Percentiles rank a stretch among this genome's conserved stretches.
Conservation (phyloP, 2,113 vertebrate genomes). For the Saimiri boliviensis region DNA sequence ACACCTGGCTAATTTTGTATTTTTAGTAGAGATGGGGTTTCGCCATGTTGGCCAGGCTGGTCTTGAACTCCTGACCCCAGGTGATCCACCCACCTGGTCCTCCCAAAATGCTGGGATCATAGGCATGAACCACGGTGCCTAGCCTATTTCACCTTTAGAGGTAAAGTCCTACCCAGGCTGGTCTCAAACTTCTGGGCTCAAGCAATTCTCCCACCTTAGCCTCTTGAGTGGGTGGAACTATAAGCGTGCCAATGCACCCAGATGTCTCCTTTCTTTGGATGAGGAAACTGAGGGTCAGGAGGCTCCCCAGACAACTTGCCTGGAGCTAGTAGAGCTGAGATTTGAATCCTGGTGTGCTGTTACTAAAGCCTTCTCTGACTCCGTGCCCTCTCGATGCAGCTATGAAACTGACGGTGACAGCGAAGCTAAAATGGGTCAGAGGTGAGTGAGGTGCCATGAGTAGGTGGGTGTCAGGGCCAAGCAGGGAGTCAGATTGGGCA, state of each 20-base stretch:
- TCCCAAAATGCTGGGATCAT: background rate
- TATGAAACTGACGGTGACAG: background rate
- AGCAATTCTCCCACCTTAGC: background rate
- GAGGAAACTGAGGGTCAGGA: constrained; percentile 16
- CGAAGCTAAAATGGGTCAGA: background rate
- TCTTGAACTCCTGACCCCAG: background rate
- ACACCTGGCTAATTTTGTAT: background rate
- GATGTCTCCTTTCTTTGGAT: background rate
- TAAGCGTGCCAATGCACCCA: background rate
- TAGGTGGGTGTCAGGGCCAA: background rate
- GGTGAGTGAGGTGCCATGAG: background rate
- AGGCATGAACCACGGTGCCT: background rate
- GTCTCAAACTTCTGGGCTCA: background rate
- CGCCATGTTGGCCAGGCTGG: background rate
- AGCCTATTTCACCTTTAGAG: background rate
- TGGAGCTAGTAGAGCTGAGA: background rate
- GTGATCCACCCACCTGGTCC: background rate
- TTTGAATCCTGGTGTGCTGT: background rate
- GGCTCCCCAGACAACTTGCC: background rate
- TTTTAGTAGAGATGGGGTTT: background rate
- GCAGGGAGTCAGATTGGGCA: background rate
- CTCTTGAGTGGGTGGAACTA: background rate
- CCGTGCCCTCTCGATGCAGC: background rate
- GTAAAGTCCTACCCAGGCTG: background rate
- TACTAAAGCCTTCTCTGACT: background rate